Conservation (phyloP, 1,140 invertebrate species). For the Sitobion miscanthi region DNA sequence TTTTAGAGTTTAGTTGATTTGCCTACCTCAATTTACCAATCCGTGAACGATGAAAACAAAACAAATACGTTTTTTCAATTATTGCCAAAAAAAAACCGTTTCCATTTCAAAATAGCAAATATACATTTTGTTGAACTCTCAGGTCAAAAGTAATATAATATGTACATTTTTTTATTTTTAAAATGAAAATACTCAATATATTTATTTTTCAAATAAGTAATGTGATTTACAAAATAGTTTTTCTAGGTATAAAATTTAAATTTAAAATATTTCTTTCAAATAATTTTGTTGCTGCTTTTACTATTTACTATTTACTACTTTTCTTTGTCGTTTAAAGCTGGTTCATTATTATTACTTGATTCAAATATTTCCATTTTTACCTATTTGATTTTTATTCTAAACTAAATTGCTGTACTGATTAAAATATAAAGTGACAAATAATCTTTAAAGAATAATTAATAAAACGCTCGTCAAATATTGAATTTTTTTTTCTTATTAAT, state of each 20-base stretch:
- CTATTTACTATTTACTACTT: not conserved
- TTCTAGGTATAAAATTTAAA: not conserved
- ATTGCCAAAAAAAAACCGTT: not conserved
- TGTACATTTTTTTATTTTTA: not conserved
- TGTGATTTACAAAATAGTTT: not conserved
- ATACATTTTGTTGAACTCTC: not conserved
- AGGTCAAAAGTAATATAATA: not conserved
- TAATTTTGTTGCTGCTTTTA: not conserved
- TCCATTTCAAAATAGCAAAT: conserved; percentile 18
- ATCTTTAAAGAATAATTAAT: not conserved
- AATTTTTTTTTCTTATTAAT: conserved; percentile 4
- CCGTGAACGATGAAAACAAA: not conserved
- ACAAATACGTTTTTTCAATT: conserved; percentile 26
- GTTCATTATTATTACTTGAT: not conserved
- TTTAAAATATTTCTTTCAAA: not conserved
- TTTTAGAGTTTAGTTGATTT: not conserved
- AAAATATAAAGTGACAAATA: not conserved
- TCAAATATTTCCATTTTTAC: not conserved
- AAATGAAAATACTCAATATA: not conserved
- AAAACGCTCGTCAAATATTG: not conserved
- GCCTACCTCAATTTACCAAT: conserved; percentile 15
- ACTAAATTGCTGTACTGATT: not conserved
- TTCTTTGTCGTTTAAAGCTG: too few relatives aligned
- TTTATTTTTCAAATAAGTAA: not conserved
- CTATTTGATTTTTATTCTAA: not conserved